Base-by-base conservation (phyloP, 2,888 invertebrate genomes). In the Acrocyrtus sp. region DNA sequence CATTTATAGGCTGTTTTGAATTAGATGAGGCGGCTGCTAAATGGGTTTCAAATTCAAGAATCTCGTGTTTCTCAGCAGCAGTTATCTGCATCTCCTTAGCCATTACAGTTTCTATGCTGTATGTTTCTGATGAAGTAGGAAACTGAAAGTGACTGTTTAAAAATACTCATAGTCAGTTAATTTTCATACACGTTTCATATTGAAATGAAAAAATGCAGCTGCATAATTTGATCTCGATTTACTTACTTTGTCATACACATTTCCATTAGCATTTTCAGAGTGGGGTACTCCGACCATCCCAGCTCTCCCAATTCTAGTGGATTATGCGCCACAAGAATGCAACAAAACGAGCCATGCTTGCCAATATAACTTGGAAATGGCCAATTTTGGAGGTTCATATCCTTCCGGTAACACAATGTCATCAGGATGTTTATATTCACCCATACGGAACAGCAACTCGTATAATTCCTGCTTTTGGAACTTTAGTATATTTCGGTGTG, bases 361-460 rank as follows among this genome's bases (percentile, higher is more conserved):
- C 98, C 98, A 98, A 85, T 96, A 98, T 66, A 93, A 86, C 72
- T 91, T 91, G n/a, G 94, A 91, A 82, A 98, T 95, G 1, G 95
- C 96, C 82, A 98, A 86, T 79, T 91, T 90, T 0, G 97, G 97
- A 0, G 96, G 92, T n/a, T 86, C 88, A 84, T 93, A 93, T 8
- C 93, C 94, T 15, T 89, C 84, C 0, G 98, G 97, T 70, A 97
- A 86, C 3, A 90, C 90, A 81, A 96, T 95, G 83, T 95, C 95
- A 81, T 96, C 96, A 0, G 96, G 96, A 83, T 96, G 93, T 82
- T 92, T 92, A 85, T 97, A 98, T 80, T 93, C 91, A 82, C 94
- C 92, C 82, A 96, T 88, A 84, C 94, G 94, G 84, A 98, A 94
- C 80, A 97, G 88, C 74, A 95, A 90, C 82, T 96, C 95, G 10